A percentile compares a stretch with the other conserved stretches of the same genome.
Conservation (phyloP, 2,113 vertebrate species). For the Percina caprodes region DNA sequence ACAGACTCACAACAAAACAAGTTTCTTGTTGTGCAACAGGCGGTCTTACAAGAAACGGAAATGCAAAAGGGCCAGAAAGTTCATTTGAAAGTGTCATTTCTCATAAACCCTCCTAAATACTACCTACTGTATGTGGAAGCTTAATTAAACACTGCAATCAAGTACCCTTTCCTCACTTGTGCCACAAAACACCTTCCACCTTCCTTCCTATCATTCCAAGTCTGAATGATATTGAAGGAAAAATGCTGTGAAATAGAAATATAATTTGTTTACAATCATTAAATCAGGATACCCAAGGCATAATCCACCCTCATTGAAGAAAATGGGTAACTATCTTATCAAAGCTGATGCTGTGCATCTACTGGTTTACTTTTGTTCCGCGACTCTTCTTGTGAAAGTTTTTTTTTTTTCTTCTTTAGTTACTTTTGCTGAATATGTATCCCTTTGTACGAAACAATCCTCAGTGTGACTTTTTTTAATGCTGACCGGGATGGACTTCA, state of each 20-base stretch:
- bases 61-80: neutral
- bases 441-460: conserved; percentile 30
- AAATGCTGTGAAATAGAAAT: neutral
- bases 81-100: neutral
- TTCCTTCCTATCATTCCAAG: no score
- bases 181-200: neutral
- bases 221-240: conserved; percentile 6
- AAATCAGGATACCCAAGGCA: conserved; percentile 3
- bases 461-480: neutral
- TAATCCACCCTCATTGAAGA: neutral
- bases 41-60: neutral
- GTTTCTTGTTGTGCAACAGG: no score
- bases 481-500: neutral
- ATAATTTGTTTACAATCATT: conserved; percentile 46
- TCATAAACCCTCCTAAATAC: neutral
- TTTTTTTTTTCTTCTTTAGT: neutral
- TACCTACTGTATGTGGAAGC: neutral
- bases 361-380: conserved; percentile 24
- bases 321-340: neutral
- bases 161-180: neutral
- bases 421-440: conserved; percentile 17
- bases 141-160: neutral
- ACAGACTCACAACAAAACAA: neutral
- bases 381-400: neutral
- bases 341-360: conserved; percentile 9